Percentiles rank a stretch among this genome's conserved stretches.
Evolutionary conservation across 2,113 vertebrate species (phyloP).

Genomic region (Poeciliopsis retropinna): DNA sequence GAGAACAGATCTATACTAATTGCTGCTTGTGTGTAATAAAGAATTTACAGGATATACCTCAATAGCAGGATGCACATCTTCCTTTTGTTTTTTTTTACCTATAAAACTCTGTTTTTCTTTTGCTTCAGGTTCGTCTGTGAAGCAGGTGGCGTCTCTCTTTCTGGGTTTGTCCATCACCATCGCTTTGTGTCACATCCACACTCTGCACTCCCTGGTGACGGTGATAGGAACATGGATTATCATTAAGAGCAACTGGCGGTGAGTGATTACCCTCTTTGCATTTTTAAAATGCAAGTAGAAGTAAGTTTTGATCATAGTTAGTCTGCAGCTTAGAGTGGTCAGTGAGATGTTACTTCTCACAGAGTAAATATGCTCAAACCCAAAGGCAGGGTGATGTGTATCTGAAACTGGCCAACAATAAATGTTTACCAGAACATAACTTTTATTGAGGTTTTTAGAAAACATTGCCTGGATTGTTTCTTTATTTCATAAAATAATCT

Average conservation of each 20-base stretch:
- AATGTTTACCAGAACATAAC: background rate
- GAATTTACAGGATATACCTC: background rate
- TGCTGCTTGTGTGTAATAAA: background rate
- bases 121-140: conserved; percentile 81
- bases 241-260: conserved; percentile 85
- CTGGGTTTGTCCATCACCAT: conserved; percentile 83
- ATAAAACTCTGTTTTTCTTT: background rate
- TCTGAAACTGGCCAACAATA: background rate
- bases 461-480: too few species aligned
- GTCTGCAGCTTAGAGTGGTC: background rate
- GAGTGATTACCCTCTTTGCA: conserved; percentile 13
- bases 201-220: conserved; percentile 87
- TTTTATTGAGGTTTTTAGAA: too few species aligned
- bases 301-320: background rate
- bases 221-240: conserved; percentile 89
- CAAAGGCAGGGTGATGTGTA: background rate
- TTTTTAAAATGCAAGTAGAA: background rate
- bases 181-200: conserved; percentile 85
- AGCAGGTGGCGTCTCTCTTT: conserved; percentile 82
- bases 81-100: too few species aligned
- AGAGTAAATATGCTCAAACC: background rate
- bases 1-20: background rate
- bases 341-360: background rate
- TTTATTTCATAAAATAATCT: too few species aligned
- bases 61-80: background rate